Percentiles rank a stretch among this genome's conserved stretches.
Conservation (phyloP, 2,113 vertebrate genomes). For the Sphaerodactylus townsendi region DNA sequence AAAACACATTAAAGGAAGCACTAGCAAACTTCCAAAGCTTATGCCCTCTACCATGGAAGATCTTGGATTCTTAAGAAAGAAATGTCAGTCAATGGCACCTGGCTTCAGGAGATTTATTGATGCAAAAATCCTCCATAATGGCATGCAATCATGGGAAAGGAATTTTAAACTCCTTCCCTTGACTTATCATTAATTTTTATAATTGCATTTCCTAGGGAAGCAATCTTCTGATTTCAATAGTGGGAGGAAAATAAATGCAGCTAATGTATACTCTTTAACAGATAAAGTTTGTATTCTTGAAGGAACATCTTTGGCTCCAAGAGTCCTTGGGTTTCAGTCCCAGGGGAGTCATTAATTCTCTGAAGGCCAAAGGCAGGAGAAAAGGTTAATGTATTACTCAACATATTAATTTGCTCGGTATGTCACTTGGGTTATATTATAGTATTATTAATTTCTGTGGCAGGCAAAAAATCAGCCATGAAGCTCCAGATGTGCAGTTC, state of each 20-base stretch:
- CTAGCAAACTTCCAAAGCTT: neutral
- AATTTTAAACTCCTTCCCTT: neutral
- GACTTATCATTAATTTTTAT: neutral
- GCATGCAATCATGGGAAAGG: constrained; percentile 7
- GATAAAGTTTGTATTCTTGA: constrained; percentile 9
- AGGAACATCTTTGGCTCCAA: constrained; percentile 32
- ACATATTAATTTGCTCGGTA: neutral
- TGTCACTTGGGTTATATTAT: constrained; percentile 19
- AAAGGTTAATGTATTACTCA: neutral
- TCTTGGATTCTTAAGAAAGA: neutral
- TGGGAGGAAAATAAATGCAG: constrained; percentile 12
- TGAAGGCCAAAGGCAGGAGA: constrained; percentile 26
- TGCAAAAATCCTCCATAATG: neutral
- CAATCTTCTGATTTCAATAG: neutral
- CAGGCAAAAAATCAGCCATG: neutral
- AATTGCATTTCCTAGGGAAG: neutral
- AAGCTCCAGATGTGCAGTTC: neutral
- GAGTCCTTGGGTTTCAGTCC: constrained; percentile 1
- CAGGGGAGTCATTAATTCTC: neutral
- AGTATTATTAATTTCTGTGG: constrained; percentile 31
- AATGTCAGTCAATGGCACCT: neutral
- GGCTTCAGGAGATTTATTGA: neutral
- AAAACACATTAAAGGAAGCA: neutral
- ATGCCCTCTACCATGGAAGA: neutral
- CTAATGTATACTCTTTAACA: constrained; percentile 5